Evolutionary conservation across 2,113 vertebrate species (phyloP).

Genomic region (Laticauda laticaudata): DNA sequence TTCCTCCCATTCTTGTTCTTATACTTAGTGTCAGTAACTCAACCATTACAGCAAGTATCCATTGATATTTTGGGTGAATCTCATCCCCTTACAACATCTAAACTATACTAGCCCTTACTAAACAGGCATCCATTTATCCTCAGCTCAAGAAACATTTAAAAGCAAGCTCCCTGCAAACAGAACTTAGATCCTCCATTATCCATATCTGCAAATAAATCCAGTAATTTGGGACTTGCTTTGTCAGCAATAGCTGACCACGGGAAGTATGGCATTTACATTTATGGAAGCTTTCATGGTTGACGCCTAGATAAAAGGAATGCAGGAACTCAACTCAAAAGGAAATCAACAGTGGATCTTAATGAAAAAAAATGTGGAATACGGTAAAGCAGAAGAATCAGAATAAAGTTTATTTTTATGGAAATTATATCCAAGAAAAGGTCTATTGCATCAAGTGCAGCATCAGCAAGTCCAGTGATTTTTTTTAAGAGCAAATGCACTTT

Average conservation of each 20-base stretch:
- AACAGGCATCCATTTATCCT: background rate
- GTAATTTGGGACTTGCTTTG: background rate
- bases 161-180: background rate
- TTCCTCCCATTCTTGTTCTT: background rate
- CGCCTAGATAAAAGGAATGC: background rate
- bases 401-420: background rate
- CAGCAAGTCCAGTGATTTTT: background rate
- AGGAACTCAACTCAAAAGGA: background rate
- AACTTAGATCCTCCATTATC: background rate
- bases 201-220: background rate
- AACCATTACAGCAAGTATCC: background rate
- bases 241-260: background rate
- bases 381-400: background rate
- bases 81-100: background rate
- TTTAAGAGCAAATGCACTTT: background rate
- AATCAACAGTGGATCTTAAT: background rate
- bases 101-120: background rate
- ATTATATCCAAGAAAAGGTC: background rate
- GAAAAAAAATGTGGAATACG: background rate
- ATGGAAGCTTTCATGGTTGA: background rate
- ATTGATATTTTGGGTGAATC: background rate
- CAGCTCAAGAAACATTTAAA: background rate
- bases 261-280: background rate
- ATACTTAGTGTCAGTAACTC: background rate
- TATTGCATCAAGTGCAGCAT: background rate